phyloP scores from a whole-genome alignment of 2,797 vertebrate genomes.

The Halcyon smyrnensis region DNA sequence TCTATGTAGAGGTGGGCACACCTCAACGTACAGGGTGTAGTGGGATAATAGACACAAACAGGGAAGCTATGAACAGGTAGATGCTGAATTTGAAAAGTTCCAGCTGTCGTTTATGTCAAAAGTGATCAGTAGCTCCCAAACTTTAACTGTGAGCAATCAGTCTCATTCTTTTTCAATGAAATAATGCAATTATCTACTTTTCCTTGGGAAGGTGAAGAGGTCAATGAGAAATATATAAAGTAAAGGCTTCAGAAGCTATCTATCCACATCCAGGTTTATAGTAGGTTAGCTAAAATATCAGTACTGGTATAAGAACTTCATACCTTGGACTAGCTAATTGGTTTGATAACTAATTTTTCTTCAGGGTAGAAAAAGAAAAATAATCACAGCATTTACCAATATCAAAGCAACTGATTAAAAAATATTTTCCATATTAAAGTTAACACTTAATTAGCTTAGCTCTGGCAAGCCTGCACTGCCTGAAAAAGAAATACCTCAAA shows the following conservation, averaged over 20 bases:
- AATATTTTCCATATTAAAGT: slow-evolving; percentile 21
- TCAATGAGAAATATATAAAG: background rate
- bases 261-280: background rate
- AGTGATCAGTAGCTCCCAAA: background rate
- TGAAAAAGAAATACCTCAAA: slow-evolving; percentile 8
- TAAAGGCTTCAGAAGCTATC: background rate
- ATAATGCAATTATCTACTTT: background rate
- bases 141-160: background rate
- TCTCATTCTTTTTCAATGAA: background rate
- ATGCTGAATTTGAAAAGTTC: background rate
- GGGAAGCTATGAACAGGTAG: background rate
- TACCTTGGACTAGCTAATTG: background rate
- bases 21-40: background rate
- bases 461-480: background rate
- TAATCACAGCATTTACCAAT: background rate
- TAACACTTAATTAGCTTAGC: slow-evolving; percentile 27
- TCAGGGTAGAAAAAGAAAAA: background rate
- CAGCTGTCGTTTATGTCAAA: background rate
- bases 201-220: background rate
- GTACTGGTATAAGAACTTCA: background rate
- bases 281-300: background rate
- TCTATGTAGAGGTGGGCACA: too few species aligned
- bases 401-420: slow-evolving; percentile 31
- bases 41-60: background rate
- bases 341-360: background rate